Evolutionary conservation across 2,888 invertebrate genomes (phyloP).

Genomic region (Athalia rosae): DNA sequence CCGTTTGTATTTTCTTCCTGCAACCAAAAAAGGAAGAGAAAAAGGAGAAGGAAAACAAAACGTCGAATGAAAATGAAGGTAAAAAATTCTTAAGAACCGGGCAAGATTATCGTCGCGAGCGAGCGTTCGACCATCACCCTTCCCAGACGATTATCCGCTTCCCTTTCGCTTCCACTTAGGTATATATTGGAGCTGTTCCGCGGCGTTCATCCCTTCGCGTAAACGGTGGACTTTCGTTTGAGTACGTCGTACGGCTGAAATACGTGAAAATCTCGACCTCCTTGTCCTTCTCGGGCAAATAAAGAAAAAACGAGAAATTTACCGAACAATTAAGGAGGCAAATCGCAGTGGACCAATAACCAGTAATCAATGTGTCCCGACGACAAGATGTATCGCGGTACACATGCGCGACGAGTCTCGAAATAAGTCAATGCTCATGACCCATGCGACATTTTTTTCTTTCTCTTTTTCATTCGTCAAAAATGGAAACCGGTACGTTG

Average conservation of each 20-base stretch:
- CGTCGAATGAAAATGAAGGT: too few relatives aligned
- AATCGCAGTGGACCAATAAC: conserved; percentile 68
- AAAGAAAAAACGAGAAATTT: neutral
- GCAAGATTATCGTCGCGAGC: neutral
- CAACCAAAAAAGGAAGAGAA: too few relatives aligned
- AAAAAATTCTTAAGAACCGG: too few relatives aligned
- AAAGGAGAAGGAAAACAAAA: too few relatives aligned
- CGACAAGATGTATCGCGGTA: conserved; percentile 67
- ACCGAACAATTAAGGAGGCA: conserved; percentile 46
- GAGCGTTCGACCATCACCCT: neutral
- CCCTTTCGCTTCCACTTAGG: conserved; percentile 51
- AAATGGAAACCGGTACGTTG: too few relatives aligned
- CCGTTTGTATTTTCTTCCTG: neutral
- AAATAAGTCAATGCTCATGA: neutral
- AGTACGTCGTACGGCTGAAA: too few relatives aligned
- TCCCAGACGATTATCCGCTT: conserved; percentile 50
- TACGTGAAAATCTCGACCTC: too few relatives aligned
- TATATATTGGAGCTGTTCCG: conserved; percentile 11
- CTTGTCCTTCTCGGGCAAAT: too few relatives aligned
- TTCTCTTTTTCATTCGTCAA: neutral
- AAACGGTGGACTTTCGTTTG: too few relatives aligned
- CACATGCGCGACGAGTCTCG: conserved; percentile 29
- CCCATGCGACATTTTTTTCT: neutral
- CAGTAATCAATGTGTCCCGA: conserved; percentile 70
- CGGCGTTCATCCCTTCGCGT: too few relatives aligned